Base-by-base conservation (phyloP, 1,140 invertebrate genomes). In the Hylaeus volcanicus region DNA sequence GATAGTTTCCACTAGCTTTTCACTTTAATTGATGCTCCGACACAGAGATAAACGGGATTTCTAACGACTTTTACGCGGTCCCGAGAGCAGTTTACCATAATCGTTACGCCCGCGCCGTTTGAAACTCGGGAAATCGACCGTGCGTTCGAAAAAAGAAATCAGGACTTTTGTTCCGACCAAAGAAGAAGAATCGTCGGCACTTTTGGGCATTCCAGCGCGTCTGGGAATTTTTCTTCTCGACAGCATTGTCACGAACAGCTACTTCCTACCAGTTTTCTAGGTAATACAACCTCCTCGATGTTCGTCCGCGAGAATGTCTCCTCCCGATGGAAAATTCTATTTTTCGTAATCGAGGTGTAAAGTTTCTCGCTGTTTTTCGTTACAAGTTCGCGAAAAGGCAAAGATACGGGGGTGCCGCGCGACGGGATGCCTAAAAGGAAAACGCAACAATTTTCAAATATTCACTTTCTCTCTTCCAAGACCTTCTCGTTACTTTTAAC, bases 1-100 rank as follows among this genome's bases (percentile, higher is more conserved):
- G 14, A 73, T 1, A 48, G 48, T 74, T 68, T 58, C 45, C 64
- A 69, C 39, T 11, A 12, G 39, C 37, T 80, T 75, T 75, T 75
- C 79, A 68, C 73, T 53, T 37, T 69, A 74, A 80, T 75, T 55
- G 72, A 41, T 53, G 1, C 15, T 8, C 12, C 45, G 8, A 15
- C 3, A 2, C 3, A 6, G 12, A 43, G 26, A 43, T 26, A 55
- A 73, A 55, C 77, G 14, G 53, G 14, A 53, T 37, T 56, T 53
- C 55, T 4, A 2, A 1, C 56, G 66, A 65, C 12, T 55, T n/a
- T 41, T 58, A 0, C 43, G 1, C 43, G 43, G 39, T 26, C 26
- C 26, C 26, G 26, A 26, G 26, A 26, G 26, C 26, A 26, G 26
- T 45, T n/a, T 15, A 1, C 5, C 9, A 5, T 41, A 11, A 55